A percentile compares a stretch with the other conserved stretches of the same genome.
phyloP scores from a whole-genome alignment of 2,113 vertebrate species.

The Mormoops blainvillei region DNA sequence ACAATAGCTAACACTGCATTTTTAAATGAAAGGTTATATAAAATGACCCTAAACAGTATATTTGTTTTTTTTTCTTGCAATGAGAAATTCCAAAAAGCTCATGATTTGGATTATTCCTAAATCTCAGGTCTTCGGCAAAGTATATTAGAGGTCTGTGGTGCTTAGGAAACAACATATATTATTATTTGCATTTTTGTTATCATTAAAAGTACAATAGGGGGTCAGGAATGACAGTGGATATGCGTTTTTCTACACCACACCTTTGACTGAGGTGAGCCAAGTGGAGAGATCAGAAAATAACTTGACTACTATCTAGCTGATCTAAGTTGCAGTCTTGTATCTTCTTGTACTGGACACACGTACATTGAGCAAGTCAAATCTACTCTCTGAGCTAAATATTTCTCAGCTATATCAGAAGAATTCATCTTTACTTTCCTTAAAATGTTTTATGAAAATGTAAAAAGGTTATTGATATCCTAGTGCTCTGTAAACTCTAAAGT shows the following conservation, averaged over 20 bases:
- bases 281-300: slow-evolving; percentile 44
- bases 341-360: background rate
- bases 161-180: background rate
- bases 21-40: background rate
- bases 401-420: background rate
- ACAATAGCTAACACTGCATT: background rate
- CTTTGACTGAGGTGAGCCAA: slow-evolving; percentile 45
- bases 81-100: background rate
- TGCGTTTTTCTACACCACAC: slow-evolving; percentile 40
- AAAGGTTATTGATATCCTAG: background rate
- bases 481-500: background rate
- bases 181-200: background rate
- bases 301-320: slow-evolving; percentile 52
- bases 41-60: background rate
- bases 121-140: background rate
- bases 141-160: background rate
- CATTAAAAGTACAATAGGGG: background rate
- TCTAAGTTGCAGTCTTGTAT: background rate
- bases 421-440: background rate
- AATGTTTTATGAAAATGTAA: background rate
- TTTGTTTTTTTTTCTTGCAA: background rate
- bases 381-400: background rate
- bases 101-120: background rate
- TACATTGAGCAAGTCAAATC: background rate
- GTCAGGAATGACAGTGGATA: background rate